phyloP scores from a whole-genome alignment of 2,888 invertebrate genomes.

The Yponomeuta sedellus region DNA sequence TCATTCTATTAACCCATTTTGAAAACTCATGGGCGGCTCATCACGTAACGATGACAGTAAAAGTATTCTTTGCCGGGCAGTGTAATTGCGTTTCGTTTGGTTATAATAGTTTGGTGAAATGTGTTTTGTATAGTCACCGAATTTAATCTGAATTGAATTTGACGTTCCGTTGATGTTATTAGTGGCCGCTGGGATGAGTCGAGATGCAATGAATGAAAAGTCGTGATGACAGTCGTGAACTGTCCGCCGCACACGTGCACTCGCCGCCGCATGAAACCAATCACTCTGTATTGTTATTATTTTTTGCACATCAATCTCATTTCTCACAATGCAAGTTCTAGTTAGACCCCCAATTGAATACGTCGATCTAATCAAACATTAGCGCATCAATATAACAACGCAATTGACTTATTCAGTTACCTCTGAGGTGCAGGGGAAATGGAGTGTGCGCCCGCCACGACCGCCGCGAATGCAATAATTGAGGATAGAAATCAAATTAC shows the following conservation, averaged over 20 bases:
- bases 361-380: constrained; percentile 2
- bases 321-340: constrained; percentile 3
- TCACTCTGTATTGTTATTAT: constrained; percentile 16
- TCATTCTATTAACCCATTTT: neutral
- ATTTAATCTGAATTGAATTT: constrained; percentile 37
- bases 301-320: constrained; percentile 9
- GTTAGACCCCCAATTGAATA: constrained; percentile 1
- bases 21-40: constrained; percentile 15
- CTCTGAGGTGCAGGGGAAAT: constrained; percentile 44
- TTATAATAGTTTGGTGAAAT: constrained; percentile 27
- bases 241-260: constrained; percentile 23
- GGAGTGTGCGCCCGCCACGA: constrained; percentile 55
- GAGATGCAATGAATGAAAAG: constrained; percentile 38
- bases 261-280: constrained; percentile 17
- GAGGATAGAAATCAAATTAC: constrained; percentile 77
- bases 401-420: constrained; percentile 10
- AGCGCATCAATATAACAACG: neutral
- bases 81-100: constrained; percentile 25
- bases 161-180: constrained; percentile 35
- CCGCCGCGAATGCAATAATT: constrained; percentile 74
- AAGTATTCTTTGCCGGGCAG: constrained; percentile 20
- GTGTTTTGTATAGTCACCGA: constrained; percentile 31
- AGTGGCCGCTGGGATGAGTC: constrained; percentile 38
- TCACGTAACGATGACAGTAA: constrained; percentile 26
- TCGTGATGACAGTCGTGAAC: constrained; percentile 37